phyloP scores from a whole-genome alignment of 2,797 vertebrate genomes.

The Melanotaenia pygmaea region DNA sequence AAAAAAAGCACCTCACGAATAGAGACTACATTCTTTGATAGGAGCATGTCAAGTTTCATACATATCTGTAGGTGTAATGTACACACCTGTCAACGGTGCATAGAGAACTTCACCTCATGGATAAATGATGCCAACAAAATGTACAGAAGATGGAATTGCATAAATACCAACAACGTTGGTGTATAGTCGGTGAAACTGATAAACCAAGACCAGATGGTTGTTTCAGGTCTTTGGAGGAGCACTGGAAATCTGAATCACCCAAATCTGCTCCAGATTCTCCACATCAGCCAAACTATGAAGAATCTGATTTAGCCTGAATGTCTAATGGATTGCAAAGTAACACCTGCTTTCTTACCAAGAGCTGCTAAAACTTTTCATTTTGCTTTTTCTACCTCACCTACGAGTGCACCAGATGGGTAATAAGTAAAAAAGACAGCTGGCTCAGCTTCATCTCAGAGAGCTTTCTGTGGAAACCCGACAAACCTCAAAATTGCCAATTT shows the following conservation, averaged over 20 bases:
- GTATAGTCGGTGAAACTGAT: slow-evolving; percentile 76
- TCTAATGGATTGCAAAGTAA: slow-evolving; percentile 2
- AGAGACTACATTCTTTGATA: slow-evolving; percentile 72
- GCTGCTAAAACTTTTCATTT: slow-evolving; percentile 3
- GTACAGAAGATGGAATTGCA: slow-evolving; percentile 75
- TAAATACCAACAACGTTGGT: slow-evolving; percentile 77
- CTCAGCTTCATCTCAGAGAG: slow-evolving; percentile 18
- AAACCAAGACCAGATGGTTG: slow-evolving; percentile 49
- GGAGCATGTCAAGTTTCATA: slow-evolving; percentile 58
- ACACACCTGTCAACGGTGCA: slow-evolving; percentile 67
- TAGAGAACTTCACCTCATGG: slow-evolving; percentile 67
- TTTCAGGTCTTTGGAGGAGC: slow-evolving; percentile 45
- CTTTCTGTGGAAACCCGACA: slow-evolving; percentile 40
- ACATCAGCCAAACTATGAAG: slow-evolving; percentile 7
- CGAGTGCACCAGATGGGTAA: neutral
- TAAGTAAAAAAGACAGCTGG: neutral
- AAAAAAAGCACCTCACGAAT: slow-evolving; percentile 61
- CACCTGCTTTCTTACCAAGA: slow-evolving; percentile 5
- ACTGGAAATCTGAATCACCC: slow-evolving; percentile 39
- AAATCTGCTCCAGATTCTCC: slow-evolving; percentile 18
- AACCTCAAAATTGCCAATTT: slow-evolving; percentile 53
- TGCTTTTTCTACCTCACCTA: neutral
- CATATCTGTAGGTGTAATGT: slow-evolving; percentile 46
- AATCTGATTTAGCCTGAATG: slow-evolving; percentile 23
- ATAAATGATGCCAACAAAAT: slow-evolving; percentile 49